These are phyloP conservation scores for Tetramorium alpestre DNA, from an alignment of 1,140 invertebrate species.

Conservation along the genomic window DNA sequence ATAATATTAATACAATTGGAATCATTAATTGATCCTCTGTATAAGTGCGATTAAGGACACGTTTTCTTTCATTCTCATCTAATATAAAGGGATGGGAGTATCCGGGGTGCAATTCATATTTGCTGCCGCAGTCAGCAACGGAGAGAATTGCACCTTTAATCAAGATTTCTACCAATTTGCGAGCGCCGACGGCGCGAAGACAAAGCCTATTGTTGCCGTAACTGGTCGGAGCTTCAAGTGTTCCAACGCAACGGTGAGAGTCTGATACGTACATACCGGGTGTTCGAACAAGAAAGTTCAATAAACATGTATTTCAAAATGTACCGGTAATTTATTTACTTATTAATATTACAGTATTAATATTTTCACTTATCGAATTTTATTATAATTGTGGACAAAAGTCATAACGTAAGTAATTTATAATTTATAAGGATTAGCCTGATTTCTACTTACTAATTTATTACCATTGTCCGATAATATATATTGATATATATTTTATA, in stretches of 20 bases:
- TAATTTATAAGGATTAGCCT: not conserved
- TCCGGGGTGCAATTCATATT: conserved; percentile 82
- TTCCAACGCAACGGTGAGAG: conserved; percentile 82
- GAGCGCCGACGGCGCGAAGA: conserved; percentile 85
- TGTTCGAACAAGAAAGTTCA: conserved; percentile 53
- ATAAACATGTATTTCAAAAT: not conserved
- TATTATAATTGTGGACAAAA: not conserved
- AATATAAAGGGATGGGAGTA: conserved; percentile 63
- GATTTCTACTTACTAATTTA: not conserved
- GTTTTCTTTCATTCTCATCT: conserved; percentile 76
- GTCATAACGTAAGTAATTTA: not conserved
- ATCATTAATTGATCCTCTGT: conserved; percentile 34
- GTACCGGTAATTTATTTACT: not conserved
- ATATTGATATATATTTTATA: not conserved
- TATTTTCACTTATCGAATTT: not conserved
- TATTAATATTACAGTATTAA: conserved; percentile 5
- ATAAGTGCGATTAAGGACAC: conserved; percentile 47
- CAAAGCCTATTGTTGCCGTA: conserved; percentile 86
- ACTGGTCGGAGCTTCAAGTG: conserved; percentile 86
- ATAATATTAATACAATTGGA: too few species aligned
- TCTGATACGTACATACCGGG: conserved; percentile 76
- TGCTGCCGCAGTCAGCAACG: conserved; percentile 76
- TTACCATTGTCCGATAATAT: not conserved
- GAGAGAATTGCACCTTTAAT: conserved; percentile 85
- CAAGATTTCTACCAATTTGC: conserved; percentile 86